These are phyloP conservation scores for Callimorpha dominula DNA, from an alignment of 2,888 invertebrate species.

Conservation along the genomic window DNA sequence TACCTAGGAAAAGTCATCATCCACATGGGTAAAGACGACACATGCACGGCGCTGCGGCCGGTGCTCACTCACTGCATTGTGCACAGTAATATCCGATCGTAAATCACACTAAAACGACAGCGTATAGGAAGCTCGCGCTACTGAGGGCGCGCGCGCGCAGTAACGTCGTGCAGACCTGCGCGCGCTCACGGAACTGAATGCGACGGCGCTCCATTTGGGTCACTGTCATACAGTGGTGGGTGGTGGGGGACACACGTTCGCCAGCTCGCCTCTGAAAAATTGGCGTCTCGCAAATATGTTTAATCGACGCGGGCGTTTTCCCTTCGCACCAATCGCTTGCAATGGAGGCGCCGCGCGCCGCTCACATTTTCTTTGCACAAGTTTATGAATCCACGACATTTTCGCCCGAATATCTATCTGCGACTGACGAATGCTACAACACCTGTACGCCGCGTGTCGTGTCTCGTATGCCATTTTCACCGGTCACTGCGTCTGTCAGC, in stretches of 20 bases:
- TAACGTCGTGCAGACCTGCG: conserved; percentile 66
- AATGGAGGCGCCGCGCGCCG: conserved; percentile 42
- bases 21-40: conserved; percentile 61
- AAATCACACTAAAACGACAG: conserved; percentile 76
- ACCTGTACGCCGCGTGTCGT: conserved; percentile 39
- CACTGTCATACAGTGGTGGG: conserved; percentile 84
- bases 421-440: conserved; percentile 56
- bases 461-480: conserved; percentile 39
- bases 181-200: conserved; percentile 84
- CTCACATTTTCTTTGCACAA: conserved; percentile 38
- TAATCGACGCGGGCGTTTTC: conserved; percentile 80
- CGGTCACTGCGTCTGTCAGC: conserved; percentile 21
- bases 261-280: conserved; percentile 82
- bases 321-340: conserved; percentile 74
- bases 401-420: conserved; percentile 48
- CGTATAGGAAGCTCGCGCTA: conserved; percentile 59
- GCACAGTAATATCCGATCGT: conserved; percentile 79
- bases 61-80: conserved; percentile 77
- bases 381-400: conserved; percentile 48
- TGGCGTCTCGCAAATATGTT: conserved; percentile 82
- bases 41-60: conserved; percentile 62
- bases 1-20: conserved; percentile 71
- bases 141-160: conserved; percentile 44
- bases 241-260: conserved; percentile 80
- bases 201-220: conserved; percentile 85